Base-by-base conservation (phyloP, 2,797 vertebrate species). In the Eulemur mongoz region DNA sequence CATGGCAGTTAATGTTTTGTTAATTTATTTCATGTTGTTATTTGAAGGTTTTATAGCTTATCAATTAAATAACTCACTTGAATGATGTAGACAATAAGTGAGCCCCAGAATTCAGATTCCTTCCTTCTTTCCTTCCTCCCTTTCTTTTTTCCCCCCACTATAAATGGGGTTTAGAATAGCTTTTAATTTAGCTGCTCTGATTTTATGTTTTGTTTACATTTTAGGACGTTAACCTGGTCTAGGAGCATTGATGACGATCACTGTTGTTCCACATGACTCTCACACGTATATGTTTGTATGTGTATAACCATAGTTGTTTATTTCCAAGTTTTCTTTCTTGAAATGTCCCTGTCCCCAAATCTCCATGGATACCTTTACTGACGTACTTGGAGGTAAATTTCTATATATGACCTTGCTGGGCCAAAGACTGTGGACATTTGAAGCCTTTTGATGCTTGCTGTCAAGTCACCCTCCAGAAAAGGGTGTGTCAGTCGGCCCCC, bases 11-110 rank as follows among this genome's bases (percentile, higher is more conserved):
- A 50, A 50, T 50, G 48, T 9, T 43, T 43, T 50, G 48, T 5
- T 50, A 40, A 65, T 89, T 82, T 94, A 92, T 78, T 96, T 89
- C 90, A 38, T 40, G 73, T 92, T 89, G n/a, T 84, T 85, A 43
- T 27, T 85, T 75, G 59, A 92, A 79, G 76, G 67, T 93, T 82
- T 95, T 94, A 88, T 69, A 48, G 87, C 67, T 76, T 81, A 59
- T 84, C 88, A 89, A 13, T 40, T 86, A 89, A 54, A 11, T 63
- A 87, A 88, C 30, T 78, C 43, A 48, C 23, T 75, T 25, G 83
- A 80, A 63, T 69, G 50, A 70, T 35, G 35, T 5, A 65, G 50
- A 50, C 73, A 63, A 4, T 88, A 70, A 76, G 27, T 70, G 45
- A n/a, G 75, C 18, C 43, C 12, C 72, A 35, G 54, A 57, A 52